A percentile compares a stretch with the other conserved stretches of the same genome.
Conservation (phyloP, 2,113 vertebrate genomes). For the Mobula birostris region DNA sequence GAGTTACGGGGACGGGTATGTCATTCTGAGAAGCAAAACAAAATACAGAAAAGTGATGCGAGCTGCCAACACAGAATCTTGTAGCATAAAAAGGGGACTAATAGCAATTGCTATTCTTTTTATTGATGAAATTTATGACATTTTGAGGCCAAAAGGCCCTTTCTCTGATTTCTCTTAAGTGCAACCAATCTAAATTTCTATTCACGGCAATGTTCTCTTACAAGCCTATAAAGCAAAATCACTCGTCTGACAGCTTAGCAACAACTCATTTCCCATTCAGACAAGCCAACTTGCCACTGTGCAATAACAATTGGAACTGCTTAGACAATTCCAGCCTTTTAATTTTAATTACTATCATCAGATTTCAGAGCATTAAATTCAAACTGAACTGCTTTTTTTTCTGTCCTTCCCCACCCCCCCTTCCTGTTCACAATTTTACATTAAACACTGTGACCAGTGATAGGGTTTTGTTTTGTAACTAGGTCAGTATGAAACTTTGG, state of each 20-base stretch:
- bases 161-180: not conserved
- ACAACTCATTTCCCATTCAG: slow-evolving; percentile 35
- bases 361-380: not conserved
- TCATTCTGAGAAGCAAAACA: slow-evolving; percentile 50
- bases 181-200: not conserved
- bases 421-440: not conserved
- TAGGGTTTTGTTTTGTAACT: not conserved
- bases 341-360: not conserved
- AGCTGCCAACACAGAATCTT: slow-evolving; percentile 43
- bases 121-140: not conserved
- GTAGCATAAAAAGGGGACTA: slow-evolving; percentile 33
- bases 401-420: too few species aligned
- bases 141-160: not conserved
- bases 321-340: not conserved
- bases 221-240: not conserved
- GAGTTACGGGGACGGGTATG: slow-evolving; percentile 63
- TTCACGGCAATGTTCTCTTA: not conserved
- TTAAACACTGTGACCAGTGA: too few species aligned
- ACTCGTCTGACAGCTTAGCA: slow-evolving; percentile 15
- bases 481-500: too few species aligned
- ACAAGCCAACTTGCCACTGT: not conserved
- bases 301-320: not conserved
- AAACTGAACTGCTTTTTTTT: not conserved
- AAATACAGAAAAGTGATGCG: slow-evolving; percentile 56
- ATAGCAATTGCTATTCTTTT: not conserved